Evolutionary conservation across 1,140 invertebrate genomes (phyloP), one percentile per base, ranked within the genome.

Genomic region (Mycetomoellerius zeteki): DNA sequence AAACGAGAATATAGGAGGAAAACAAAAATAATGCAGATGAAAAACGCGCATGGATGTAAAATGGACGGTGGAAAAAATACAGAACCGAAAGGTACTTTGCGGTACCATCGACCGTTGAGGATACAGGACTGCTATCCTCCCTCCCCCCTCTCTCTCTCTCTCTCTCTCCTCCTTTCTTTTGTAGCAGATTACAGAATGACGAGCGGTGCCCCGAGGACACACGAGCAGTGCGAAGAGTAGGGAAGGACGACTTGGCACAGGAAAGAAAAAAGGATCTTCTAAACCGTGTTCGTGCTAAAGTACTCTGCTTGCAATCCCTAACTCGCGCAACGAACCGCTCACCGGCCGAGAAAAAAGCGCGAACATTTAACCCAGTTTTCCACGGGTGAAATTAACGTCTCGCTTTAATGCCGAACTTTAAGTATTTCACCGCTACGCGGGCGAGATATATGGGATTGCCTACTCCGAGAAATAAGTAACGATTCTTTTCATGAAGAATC

Each of bases 321-420:
- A 81, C 47, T 71, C 50, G 78, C 12, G 50, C 65, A 54, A 72
- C 65, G 64, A 43, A 19, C 50, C 78, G 64, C 30, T 71, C 16
- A 21, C 8, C 56, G 14, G 7, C 43, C 7, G 27, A 47, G 67
- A 82, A 82, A 82, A 82, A 82, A 56, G 54, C 12, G 52, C 80
- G 37, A 37, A 30, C 67, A 50, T 82, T 82, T 82, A 82, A 82
- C 67, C 80, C 80, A 82, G 80, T 82, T 82, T 82, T 82, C 67
- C 80, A 37, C 67, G 80, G 54, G 52, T 71, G 67, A 82, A 82
- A 82, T 82, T 82, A 82, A 82, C 80, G 67, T 82, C 67, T 60
- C 69, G 69, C 80, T 82, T 82, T 72, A 82, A 82, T 82, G 80
- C 54, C 80, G 80, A 82, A 82, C 80, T 82, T 82, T 82, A 82